Evolutionary conservation across 2,888 invertebrate species (phyloP), one percentile per base, ranked within the genome.

Genomic region (Loripinus fragilis): DNA sequence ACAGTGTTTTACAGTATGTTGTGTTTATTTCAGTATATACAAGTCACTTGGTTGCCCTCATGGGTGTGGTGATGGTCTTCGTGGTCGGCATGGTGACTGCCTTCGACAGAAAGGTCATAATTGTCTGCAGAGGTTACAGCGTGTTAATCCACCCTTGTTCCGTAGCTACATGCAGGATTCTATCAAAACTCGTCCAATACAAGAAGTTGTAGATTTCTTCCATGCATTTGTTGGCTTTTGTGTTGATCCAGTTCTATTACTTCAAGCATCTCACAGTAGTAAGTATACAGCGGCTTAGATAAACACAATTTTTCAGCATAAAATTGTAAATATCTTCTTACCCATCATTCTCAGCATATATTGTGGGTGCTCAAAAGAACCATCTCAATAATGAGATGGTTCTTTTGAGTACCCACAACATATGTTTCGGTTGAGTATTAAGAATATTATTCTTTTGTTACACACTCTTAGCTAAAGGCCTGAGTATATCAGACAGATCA

Each of bases 141-240:
- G 96, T 7, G 95, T 95, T 23, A 95, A 95, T 91, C 94, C 94
- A 25, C 94, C 95, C 78, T 95, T 95, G 86, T 97, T 97, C 92
- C 95, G 95, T 38, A 94, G 93, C 70, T 96, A 95, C 91, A 93
- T 97, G 45, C 96, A 84, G 77, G 96, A 96, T 83, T 96, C 97
- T 95, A 96, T 98, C 0, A 91, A 91, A 30, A 96, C 90, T 85
- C 95, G 95, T 1, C 96, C 97, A 0, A 95, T 99, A 41, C 95
- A 96, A 25, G 97, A 98, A 83, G 95, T 98, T 12, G 94, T 99
- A 74, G 99, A 99, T 91, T 97, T 99, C 91, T 96, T 99, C 81
- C 99, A 99, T 93, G 96, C 99, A 0, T 97, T 98, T 88, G 96
- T 98, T 70, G 98, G 98, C 8, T 99, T 98, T 94, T 99, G 99